Evolutionary conservation across 2,113 vertebrate genomes (phyloP).

Genomic region (Copsychus sechellarum): DNA sequence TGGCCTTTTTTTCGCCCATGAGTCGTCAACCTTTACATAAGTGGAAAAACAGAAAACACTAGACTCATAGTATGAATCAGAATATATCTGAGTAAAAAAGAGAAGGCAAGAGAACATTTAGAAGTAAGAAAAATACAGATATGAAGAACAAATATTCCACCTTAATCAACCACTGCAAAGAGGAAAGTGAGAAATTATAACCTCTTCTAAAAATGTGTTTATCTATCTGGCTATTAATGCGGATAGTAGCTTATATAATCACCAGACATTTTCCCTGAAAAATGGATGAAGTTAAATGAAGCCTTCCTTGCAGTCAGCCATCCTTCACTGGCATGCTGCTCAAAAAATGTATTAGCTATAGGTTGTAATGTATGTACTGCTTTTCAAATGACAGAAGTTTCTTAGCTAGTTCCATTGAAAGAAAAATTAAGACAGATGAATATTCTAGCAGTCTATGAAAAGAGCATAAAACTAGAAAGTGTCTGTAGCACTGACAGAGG

Average conservation of each 20-base stretch:
- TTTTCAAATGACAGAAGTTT: slow-evolving; percentile 12
- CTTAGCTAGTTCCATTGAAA: background rate
- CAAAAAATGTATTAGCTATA: slow-evolving; percentile 1
- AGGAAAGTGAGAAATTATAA: slow-evolving; percentile 42
- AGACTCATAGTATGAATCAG: background rate
- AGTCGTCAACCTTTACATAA: background rate
- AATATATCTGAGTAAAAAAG: background rate
- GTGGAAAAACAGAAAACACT: background rate
- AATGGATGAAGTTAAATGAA: slow-evolving; percentile 61
- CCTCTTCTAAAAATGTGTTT: slow-evolving; percentile 43
- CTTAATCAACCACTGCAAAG: slow-evolving; percentile 9
- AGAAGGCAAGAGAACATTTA: slow-evolving; percentile 1
- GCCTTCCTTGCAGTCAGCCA: slow-evolving; percentile 20
- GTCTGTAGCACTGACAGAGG: background rate
- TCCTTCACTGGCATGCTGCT: slow-evolving; percentile 34
- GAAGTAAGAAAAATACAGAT: slow-evolving; percentile 26
- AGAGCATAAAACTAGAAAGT: background rate
- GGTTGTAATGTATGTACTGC: slow-evolving; percentile 33
- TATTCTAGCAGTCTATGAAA: slow-evolving; percentile 29
- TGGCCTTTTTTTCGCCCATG: background rate
- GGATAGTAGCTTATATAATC: slow-evolving; percentile 46
- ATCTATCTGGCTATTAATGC: slow-evolving; percentile 52
- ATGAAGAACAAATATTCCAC: background rate
- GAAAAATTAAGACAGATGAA: slow-evolving; percentile 44
- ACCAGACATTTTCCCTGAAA: slow-evolving; percentile 27